Evolutionary conservation across 1,140 invertebrate species (phyloP), one percentile per base, ranked within the genome.

Genomic region (Drosophila ironensis): DNA sequence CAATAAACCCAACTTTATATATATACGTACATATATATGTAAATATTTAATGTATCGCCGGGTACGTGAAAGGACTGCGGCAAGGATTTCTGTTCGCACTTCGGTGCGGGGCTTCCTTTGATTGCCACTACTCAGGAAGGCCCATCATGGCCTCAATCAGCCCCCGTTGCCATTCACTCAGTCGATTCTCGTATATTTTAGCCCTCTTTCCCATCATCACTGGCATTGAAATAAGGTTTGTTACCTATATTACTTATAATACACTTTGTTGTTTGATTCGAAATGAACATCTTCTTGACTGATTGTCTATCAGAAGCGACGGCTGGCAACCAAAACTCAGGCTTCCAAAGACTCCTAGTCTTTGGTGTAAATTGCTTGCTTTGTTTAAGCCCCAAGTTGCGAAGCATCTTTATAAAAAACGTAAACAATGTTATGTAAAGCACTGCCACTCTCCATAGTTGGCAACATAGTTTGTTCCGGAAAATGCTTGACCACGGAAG

Each of bases 91-190:
- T 51, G 48, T 76, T 82, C 24, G 59, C 67, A 81, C 67, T 67
- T 72, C 14, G 67, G 66, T 28, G 46, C 45, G 64, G 70, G 76
- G 77, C 46, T 82, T 82, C 77, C 42, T 68, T 76, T 82, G 77
- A 82, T 81, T 81, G 77, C 45, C 77, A 59, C 30, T 67, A 69
- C 77, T 76, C 72, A 80, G 76, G 66, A 50, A 60, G 47, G 24
- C 54, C 61, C 48, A 68, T 69, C 37, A 45, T 44, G 53, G 12
- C 40, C 69, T 56, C 45, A 60, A 35, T 60, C 60, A 71, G 45
- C 54, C 30, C 38, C 41, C 51, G 17, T 48, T 47, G 46, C 24
- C 57, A 52, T 37, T 42, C 45, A 28, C 28, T 54, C 20, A 27
- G 30, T 33, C 30, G n/a, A 33, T 33, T 33, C 24, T 33, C 9